Evolutionary conservation across 2,797 vertebrate species (phyloP), one percentile per base, ranked within the genome.

Genomic region (Acanthopagrus latus): DNA sequence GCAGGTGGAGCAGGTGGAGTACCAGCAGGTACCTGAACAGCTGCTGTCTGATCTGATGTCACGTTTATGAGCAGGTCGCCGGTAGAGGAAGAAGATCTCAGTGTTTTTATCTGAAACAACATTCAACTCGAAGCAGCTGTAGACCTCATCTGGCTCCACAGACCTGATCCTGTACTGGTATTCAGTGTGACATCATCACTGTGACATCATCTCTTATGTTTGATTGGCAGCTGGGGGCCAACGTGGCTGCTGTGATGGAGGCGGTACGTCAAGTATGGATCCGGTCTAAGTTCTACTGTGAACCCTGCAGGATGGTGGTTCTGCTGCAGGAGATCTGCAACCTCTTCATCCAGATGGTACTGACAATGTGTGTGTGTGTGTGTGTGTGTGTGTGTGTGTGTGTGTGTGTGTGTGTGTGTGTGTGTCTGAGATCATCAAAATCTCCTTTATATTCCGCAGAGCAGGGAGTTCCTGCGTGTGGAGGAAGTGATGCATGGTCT

Each of bases 301-400:
- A 83, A 0, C 94, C 95, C 2, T 67, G 87, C 54, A 88, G 90
- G 20, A 0, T 91, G 78, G 78, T 95, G 5, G 82, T 95, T 3
- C 23, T 96, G 78, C 90, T 96, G 75, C 95, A 94, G 84, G 94
- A 96, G 85, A 92, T 95, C 86, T 94, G 93, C 89, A 96, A 96
- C 90, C 91, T 95, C 62, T 73, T 96, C 82, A 93, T 96, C 0
- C 88, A 92, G 16, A 81, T 88, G 96, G 96, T 96, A 95, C 27
- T 2, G 12, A 63, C 56, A 41, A 51, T 12, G 21, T 18, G 25
- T 29, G 55, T 29, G 14, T 17, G 54, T 12, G 25, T 56, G 55
- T 18, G 6, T 52, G 10, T 52, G 51, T 16, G 52, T 47, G 46
- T 47, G 46, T 48, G 4, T 20, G 17, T 20, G 51, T 11, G n/a